Base-by-base conservation (phyloP, 2,113 vertebrate species). In the Carassius carassius region DNA sequence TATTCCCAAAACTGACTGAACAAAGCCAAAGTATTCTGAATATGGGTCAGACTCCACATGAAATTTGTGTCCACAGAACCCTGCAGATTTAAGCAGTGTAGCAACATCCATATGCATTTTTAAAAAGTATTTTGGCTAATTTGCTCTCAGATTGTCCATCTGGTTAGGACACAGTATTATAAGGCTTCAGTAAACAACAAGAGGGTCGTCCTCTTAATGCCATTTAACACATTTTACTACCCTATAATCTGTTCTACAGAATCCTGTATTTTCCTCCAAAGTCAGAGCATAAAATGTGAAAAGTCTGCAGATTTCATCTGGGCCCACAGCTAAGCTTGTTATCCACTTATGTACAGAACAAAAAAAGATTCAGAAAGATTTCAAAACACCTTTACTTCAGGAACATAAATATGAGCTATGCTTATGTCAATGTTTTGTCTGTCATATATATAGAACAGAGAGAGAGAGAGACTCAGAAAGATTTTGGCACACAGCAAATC, bases 141-240 rank as follows among this genome's bases (percentile, higher is more conserved):
- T 23, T 79, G 13, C 37, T 79, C n/a, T 73, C 37, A 73, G 69
- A 73, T n/a, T 25, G 69, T 44, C 69, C 37, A 6, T 73, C 69
- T 73, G 69, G 73, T 29, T 29, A 51, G 73, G 41, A 51, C 41
- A 75, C 41, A 13, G 3, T 47, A 47, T 75, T 47, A 69, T 58
- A 11, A 49, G 78, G 23, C 63, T 81, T 67, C 10, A 49, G n/a
- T 29, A 29, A 67, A 16, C 9, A 80, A 67, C 37, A 81, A 80
- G 17, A 21, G 16, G 29, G 41, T 41, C 11, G 32, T 78, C 37
- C 56, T 47, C 37, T 60, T 35, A 62, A 12, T 41, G 67, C 41
- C 23, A 44, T 81, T 16, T 81, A 67, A 7, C 62, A 81, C 23
- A 21, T 81, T 67, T 49, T 81, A 49, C 25, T 49, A 41, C 56